Base-by-base conservation (phyloP, 1,140 invertebrate species). In the Ceratina calcarata region DNA sequence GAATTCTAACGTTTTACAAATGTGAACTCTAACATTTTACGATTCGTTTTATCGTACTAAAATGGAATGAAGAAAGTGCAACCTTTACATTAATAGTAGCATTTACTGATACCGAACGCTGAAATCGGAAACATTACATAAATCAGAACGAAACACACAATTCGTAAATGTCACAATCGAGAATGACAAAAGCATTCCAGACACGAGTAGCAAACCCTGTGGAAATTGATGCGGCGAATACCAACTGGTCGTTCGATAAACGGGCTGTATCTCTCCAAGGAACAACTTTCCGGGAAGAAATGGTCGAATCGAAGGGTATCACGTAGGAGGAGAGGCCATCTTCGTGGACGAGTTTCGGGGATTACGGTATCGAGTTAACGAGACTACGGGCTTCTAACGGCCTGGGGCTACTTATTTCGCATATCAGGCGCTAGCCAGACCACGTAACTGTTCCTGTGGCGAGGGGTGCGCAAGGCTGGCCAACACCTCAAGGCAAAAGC, bases 401-500 rank as follows among this genome's bases (percentile, higher is more conserved):
- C 89, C 87, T n/a, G 65, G 22, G 86, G 91, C 87, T 86, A 89
- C 84, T 88, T 85, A 89, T 89, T 91, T 90, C 83, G 82, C 86
- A 79, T 91, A 90, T 89, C 86, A 86, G 83, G 49, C 83, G 78
- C 78, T 81, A 62, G 68, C 75, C 81, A 60, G 71, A 45, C 32
- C 85, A 82, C 85, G 69, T 86, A 83, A 87, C 88, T 10, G 79
- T 80, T 78, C 81, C 78, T 79, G 67, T 86, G 83, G 76, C 76
- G 71, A 78, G 82, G 37, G 78, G 79, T 32, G 78, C 68, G 77
- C 62, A 80, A 74, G 68, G 79, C 83, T 79, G 72, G 85, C 89
- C 87, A 88, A 89, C 87, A 90, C 89, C 91, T 90, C 88, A 89
- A 90, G 90, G 90, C 91, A 89, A 86, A 86, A 80, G 68, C 69